These are phyloP conservation scores for Picus viridis DNA, from an alignment of 2,797 vertebrate genomes.

Conservation along the genomic window DNA sequence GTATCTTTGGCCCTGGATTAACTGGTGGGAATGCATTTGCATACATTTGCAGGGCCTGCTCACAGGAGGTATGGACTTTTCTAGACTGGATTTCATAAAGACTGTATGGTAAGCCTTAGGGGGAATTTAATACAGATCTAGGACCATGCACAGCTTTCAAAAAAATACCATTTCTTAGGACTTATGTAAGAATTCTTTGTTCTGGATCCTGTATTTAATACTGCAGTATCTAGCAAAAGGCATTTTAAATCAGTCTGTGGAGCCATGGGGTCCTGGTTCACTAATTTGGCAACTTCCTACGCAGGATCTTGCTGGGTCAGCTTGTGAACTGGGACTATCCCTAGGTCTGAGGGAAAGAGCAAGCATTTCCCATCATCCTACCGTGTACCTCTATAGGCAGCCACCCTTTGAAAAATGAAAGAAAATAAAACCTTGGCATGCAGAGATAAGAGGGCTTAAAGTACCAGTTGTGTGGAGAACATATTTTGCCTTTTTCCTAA, in stretches of 20 bases:
- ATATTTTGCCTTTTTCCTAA: slow-evolving; percentile 25
- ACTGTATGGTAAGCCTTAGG: not conserved
- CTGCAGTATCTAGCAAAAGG: not conserved
- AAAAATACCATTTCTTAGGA: not conserved
- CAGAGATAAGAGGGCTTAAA: slow-evolving; percentile 43
- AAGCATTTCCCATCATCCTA: not conserved
- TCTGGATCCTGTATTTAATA: slow-evolving; percentile 10
- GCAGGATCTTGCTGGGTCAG: slow-evolving; percentile 30
- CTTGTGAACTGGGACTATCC: slow-evolving; percentile 15
- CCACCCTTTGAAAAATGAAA: not conserved
- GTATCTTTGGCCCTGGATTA: slow-evolving; percentile 15
- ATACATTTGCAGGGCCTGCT: slow-evolving; percentile 18
- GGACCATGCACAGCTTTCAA: not conserved
- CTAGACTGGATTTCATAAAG: slow-evolving; percentile 26
- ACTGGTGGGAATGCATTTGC: slow-evolving; percentile 44
- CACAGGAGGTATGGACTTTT: not conserved
- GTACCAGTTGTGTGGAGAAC: not conserved
- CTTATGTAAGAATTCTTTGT: not conserved
- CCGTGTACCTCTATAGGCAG: not conserved
- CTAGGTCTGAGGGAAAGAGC: not conserved
- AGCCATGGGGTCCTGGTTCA: slow-evolving; percentile 6
- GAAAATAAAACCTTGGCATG: slow-evolving; percentile 32
- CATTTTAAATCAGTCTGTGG: not conserved
- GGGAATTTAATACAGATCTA: not conserved
- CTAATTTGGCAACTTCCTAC: slow-evolving; percentile 37